These are phyloP conservation scores for Agonum fuliginosum DNA, from an alignment of 2,888 invertebrate genomes.

Conservation along the genomic window DNA sequence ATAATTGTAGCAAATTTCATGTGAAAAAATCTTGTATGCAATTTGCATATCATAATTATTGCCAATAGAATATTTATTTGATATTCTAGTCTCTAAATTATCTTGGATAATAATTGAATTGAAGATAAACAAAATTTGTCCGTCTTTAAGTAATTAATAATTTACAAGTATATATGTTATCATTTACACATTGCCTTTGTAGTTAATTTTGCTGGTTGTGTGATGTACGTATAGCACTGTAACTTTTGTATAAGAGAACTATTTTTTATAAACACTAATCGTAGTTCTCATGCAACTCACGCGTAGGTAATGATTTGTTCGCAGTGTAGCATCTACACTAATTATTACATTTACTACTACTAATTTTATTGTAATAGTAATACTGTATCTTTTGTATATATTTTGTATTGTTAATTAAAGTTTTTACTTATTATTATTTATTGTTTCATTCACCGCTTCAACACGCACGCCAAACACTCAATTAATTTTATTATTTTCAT, in stretches of 20 bases:
- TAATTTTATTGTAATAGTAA: slow-evolving; percentile 57
- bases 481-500: background rate
- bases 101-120: background rate
- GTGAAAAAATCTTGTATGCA: background rate
- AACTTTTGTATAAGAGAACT: slow-evolving; percentile 58
- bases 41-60: background rate
- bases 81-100: background rate
- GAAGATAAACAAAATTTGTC: slow-evolving; percentile 42
- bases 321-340: slow-evolving; percentile 61
- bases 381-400: slow-evolving; percentile 59
- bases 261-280: slow-evolving; percentile 54
- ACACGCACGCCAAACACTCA: background rate
- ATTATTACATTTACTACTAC: slow-evolving; percentile 54
- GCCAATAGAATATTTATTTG: background rate
- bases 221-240: slow-evolving; percentile 47
- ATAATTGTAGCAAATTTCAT: slow-evolving; percentile 19
- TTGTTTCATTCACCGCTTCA: slow-evolving; percentile 51
- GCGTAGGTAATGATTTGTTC: slow-evolving; percentile 45
- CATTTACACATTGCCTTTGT: slow-evolving; percentile 41
- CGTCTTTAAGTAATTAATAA: slow-evolving; percentile 45
- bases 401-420: slow-evolving; percentile 60
- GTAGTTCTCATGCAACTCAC: slow-evolving; percentile 53
- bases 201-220: slow-evolving; percentile 44
- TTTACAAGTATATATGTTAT: slow-evolving; percentile 44
- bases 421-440: slow-evolving; percentile 56